These are phyloP conservation scores for Alectura lathami DNA, from an alignment of 2,113 vertebrate genomes.

Conservation along the genomic window DNA sequence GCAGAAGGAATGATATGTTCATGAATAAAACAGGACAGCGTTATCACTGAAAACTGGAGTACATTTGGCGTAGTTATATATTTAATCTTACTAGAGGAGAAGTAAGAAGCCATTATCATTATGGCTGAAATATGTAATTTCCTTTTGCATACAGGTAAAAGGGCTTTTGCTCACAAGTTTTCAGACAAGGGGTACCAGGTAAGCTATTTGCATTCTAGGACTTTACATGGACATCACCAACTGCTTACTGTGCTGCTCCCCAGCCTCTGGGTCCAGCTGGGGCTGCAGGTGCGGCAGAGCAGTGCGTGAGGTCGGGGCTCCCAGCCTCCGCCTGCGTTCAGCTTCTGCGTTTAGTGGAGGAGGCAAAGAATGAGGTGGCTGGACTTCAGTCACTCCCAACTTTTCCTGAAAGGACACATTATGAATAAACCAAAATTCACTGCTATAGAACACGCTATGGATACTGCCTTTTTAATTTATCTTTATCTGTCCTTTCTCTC, in stretches of 20 bases:
- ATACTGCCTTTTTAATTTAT: not conserved
- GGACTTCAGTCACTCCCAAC: rapidly evolving
- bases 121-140: not conserved
- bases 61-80: not conserved
- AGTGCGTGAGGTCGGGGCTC: not conserved
- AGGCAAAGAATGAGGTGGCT: not conserved
- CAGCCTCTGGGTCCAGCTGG: not conserved
- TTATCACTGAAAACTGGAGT: not conserved
- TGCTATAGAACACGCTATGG: not conserved
- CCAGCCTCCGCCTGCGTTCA: not conserved
- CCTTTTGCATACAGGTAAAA: not conserved
- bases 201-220: not conserved
- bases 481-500: not conserved
- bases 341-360: not conserved
- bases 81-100: not conserved
- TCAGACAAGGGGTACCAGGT: not conserved
- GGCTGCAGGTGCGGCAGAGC: not conserved
- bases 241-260: not conserved
- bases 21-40: not conserved
- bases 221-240: not conserved
- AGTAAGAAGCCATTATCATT: not conserved
- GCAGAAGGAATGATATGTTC: not conserved
- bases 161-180: not conserved
- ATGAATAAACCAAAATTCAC: not conserved
- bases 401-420: not conserved